Evolutionary conservation across 2,797 vertebrate species (phyloP).

Genomic region (Oreochromis mossambicus): DNA sequence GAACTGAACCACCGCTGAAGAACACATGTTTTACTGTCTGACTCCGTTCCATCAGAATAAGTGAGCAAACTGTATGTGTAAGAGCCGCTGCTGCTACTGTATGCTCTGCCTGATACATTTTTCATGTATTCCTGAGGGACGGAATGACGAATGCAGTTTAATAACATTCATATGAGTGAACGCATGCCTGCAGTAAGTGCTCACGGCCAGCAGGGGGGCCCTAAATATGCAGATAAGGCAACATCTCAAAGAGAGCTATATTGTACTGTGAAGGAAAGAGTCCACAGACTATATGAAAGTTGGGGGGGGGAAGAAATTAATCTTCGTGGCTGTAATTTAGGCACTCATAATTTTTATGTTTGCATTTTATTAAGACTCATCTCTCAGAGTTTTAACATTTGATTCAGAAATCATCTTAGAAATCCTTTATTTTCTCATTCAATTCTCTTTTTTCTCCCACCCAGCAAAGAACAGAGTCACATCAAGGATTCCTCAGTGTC

Average conservation of each 20-base stretch:
- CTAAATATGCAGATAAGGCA: slow-evolving; percentile 19
- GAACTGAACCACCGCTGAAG: neutral
- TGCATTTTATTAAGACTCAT: neutral
- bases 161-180: slow-evolving; percentile 11
- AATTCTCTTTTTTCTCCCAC: neutral
- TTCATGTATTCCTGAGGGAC: slow-evolving; percentile 11
- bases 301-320: neutral
- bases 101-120: neutral
- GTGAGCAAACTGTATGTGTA: neutral
- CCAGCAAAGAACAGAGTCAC: slow-evolving; percentile 48
- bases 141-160: slow-evolving; percentile 22
- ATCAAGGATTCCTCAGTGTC: slow-evolving; percentile 58
- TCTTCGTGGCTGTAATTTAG: neutral
- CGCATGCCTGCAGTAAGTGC: neutral
- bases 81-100: slow-evolving; percentile 1
- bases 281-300: slow-evolving; percentile 22
- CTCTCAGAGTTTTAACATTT: neutral
- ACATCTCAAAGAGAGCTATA: neutral
- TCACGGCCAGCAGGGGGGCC: slow-evolving; percentile 43
- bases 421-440: neutral
- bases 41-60: neutral
- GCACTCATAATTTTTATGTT: neutral
- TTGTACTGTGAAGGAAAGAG: slow-evolving; percentile 1
- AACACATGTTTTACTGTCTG: neutral
- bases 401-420: slow-evolving; percentile 9